Evolutionary conservation across 2,888 invertebrate species (phyloP).

Genomic region (Drosophila sordidapex): DNA sequence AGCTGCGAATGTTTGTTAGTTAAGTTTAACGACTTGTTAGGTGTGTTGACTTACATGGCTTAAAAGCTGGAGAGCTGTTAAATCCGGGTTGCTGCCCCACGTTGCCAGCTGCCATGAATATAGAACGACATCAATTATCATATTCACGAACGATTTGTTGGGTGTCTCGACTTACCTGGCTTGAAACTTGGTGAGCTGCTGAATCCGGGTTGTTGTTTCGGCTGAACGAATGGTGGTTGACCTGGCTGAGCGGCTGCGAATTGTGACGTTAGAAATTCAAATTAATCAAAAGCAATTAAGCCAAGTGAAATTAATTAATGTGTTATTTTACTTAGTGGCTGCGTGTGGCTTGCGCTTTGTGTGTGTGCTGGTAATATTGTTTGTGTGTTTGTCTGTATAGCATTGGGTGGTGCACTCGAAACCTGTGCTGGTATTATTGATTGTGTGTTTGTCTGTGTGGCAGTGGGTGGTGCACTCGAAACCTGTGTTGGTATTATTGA

Average conservation of each 20-base stretch:
- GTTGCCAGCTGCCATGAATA: neutral
- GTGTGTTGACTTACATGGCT: constrained; percentile 1
- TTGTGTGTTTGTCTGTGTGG: too few relatives aligned
- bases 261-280: constrained; percentile 3
- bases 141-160: neutral
- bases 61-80: neutral
- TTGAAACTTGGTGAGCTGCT: neutral
- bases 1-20: neutral
- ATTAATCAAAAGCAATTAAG: constrained; percentile 1
- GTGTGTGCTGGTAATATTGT: constrained; percentile 12
- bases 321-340: constrained; percentile 21
- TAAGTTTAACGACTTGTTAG: neutral
- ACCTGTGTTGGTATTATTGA: too few relatives aligned
- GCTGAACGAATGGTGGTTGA: constrained; percentile 11
- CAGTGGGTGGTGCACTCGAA: neutral
- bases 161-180: constrained; percentile 6
- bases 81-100: constrained; percentile 2
- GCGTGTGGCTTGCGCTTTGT: constrained; percentile 9
- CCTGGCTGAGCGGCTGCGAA: constrained; percentile 11
- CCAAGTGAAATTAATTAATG: constrained; percentile 3
- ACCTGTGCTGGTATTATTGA: too few relatives aligned
- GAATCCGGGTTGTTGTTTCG: neutral
- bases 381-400: constrained; percentile 3
- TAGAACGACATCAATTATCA: neutral
- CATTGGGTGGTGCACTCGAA: neutral